phyloP scores from a whole-genome alignment of 1,140 invertebrate species.

The Zaprionus africanus region DNA sequence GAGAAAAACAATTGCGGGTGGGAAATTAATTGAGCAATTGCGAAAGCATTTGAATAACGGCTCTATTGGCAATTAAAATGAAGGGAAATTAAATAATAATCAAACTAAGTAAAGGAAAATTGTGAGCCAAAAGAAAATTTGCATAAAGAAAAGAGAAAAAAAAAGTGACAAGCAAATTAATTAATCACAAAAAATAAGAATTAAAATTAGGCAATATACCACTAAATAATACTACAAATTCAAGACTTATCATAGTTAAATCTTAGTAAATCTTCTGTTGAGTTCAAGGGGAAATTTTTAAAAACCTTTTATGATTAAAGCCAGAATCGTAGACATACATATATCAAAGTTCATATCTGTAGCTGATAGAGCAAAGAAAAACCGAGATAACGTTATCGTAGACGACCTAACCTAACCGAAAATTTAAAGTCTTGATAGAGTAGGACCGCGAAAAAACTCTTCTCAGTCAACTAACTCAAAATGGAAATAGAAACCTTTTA shows the following conservation, averaged over 20 bases:
- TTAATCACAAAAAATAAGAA: not conserved
- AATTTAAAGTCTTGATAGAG: not conserved
- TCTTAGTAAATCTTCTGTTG: not conserved
- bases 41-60: conserved; percentile 24
- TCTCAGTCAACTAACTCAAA: not conserved
- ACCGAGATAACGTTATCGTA: conserved; percentile 9
- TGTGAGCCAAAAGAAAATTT: conserved; percentile 2
- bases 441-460: not conserved
- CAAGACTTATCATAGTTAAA: not conserved
- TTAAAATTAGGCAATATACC: not conserved
- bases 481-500: conserved; percentile 1
- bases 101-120: not conserved
- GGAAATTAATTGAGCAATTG: conserved; percentile 38
- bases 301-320: not conserved
- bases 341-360: not conserved
- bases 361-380: conserved; percentile 12
- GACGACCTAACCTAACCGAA: conserved; percentile 37
- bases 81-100: conserved; percentile 24
- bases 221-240: not conserved
- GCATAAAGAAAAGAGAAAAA: no score
- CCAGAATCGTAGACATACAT: not conserved
- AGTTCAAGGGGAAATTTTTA: conserved; percentile 1
- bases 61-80: conserved; percentile 16
- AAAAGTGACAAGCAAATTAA: not conserved
- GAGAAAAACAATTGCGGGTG: conserved; percentile 13